These are phyloP conservation scores for Paramacrobiotus metropolitanus DNA, from an alignment of 1,140 invertebrate species.

Conservation along the genomic window DNA sequence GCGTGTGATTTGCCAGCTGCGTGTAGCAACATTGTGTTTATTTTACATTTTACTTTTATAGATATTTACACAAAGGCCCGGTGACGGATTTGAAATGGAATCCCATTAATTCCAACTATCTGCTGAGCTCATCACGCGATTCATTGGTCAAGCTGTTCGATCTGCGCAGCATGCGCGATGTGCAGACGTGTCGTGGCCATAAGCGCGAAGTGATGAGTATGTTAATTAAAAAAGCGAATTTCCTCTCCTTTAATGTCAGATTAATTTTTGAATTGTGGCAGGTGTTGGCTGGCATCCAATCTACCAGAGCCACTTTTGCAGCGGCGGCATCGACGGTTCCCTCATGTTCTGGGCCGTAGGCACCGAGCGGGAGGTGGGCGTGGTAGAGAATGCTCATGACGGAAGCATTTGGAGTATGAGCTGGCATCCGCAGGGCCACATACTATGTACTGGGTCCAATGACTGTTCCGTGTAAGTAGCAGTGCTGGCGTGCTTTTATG, in stretches of 20 bases:
- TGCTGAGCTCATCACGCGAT: conserved; percentile 91
- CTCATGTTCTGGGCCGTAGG: conserved; percentile 97
- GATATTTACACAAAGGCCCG: conserved; percentile 94
- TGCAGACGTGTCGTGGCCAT: conserved; percentile 88
- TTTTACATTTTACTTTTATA: too few species aligned
- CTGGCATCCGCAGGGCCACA: conserved; percentile 97
- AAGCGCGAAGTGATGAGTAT: conserved; percentile 86
- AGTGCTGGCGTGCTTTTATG: not conserved
- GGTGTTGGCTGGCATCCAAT: conserved; percentile 85
- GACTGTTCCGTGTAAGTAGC: conserved; percentile 55
- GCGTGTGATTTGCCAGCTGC: too few species aligned
- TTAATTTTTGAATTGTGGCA: conserved; percentile 14
- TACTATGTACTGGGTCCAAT: conserved; percentile 89
- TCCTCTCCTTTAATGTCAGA: conserved; percentile 8
- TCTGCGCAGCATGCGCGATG: conserved; percentile 53
- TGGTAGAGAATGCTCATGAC: conserved; percentile 92
- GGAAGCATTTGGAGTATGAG: conserved; percentile 95
- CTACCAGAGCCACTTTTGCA: conserved; percentile 83
- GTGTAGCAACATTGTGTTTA: too few species aligned
- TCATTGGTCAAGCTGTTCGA: conserved; percentile 96
- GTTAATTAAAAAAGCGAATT: conserved; percentile 5
- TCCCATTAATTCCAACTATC: conserved; percentile 84
- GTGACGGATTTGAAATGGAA: conserved; percentile 99
- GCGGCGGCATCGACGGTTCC: conserved; percentile 86
- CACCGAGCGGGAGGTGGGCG: conserved; percentile 88